A percentile compares a stretch with the other conserved stretches of the same genome.
phyloP scores from a whole-genome alignment of 2,797 vertebrate genomes.

The Podarcis siculus region DNA sequence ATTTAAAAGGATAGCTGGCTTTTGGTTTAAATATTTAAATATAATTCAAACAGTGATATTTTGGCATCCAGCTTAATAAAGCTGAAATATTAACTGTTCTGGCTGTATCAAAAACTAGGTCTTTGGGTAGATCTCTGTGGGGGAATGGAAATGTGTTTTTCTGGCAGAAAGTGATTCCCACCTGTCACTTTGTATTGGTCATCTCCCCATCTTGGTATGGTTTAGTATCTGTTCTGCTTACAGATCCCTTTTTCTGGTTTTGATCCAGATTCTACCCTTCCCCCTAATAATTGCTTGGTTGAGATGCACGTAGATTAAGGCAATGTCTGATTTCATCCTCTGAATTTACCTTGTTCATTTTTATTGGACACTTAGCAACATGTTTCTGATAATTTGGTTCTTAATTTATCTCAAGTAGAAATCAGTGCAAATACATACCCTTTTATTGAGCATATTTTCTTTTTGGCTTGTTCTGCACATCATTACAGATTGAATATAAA shows the following conservation, averaged over 20 bases:
- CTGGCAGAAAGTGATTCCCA: not conserved
- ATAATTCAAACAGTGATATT: not conserved
- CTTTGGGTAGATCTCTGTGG: not conserved
- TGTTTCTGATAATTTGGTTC: not conserved
- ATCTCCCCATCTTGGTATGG: not conserved
- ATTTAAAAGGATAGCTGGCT: not conserved
- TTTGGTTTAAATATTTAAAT: not conserved
- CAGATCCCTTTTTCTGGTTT: not conserved
- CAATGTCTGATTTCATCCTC: not conserved
- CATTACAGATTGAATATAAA: constrained; percentile 90
- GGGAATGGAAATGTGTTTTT: not conserved
- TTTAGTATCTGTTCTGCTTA: not conserved
- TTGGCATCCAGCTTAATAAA: not conserved
- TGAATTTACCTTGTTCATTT: not conserved
- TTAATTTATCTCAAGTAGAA: constrained; percentile 18
- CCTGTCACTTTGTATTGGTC: not conserved
- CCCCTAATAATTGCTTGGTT: not conserved
- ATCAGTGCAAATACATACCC: not conserved
- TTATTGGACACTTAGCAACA: not conserved
- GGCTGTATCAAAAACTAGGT: not conserved
- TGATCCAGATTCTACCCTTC: not conserved
- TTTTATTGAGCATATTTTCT: not conserved
- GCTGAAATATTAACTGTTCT: not conserved
- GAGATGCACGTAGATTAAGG: not conserved
- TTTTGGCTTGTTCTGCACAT: constrained; percentile 18